Conservation (phyloP, 2,797 vertebrate genomes). For the Periparus ater region DNA sequence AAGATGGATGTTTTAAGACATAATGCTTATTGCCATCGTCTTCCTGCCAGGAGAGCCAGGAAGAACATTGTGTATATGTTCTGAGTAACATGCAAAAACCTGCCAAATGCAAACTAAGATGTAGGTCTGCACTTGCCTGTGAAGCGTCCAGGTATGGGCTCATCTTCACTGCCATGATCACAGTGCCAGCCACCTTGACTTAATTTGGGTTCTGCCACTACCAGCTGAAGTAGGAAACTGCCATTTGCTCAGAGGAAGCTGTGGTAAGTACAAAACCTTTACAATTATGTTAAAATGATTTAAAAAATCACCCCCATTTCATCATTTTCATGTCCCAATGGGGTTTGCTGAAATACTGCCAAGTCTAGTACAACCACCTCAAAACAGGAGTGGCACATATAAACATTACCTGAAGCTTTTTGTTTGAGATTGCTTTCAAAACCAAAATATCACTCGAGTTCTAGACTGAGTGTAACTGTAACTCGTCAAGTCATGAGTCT, state of each 20-base stretch:
- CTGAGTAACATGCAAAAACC: not conserved
- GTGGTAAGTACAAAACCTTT: not conserved
- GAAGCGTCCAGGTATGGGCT: not conserved
- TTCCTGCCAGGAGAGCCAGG: not conserved
- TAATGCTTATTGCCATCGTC: rapidly evolving
- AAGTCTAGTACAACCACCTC: not conserved
- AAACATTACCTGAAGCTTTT: not conserved
- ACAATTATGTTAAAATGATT: not conserved
- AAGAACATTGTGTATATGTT: rapidly evolving
- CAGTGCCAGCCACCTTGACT: not conserved
- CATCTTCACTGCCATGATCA: not conserved
- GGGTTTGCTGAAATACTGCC: not conserved
- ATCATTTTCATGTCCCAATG: not conserved
- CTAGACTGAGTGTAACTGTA: rapidly evolving
- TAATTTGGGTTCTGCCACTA: rapidly evolving
- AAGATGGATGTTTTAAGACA: not conserved
- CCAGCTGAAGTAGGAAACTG: not conserved
- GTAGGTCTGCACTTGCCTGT: not conserved
- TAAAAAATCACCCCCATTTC: not conserved
- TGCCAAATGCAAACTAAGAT: not conserved
- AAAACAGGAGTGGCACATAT: not conserved
- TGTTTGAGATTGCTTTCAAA: not conserved
- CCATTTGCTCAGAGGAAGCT: not conserved
- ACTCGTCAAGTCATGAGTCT: not conserved
- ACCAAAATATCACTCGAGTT: not conserved